phyloP scores from a whole-genome alignment of 2,888 invertebrate species.

The Melanchra persicariae region DNA sequence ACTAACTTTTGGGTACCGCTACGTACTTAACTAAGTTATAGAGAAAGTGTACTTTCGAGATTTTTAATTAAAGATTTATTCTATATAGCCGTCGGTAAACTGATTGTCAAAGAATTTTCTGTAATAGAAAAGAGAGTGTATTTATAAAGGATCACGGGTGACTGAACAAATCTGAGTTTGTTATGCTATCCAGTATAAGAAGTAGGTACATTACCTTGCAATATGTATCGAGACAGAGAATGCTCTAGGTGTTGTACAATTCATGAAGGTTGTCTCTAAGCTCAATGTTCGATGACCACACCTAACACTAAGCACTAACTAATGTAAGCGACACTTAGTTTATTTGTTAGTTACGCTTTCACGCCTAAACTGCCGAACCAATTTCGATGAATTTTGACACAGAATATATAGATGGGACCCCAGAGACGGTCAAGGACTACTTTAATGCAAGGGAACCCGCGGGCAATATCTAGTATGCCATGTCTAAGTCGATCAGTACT shows the following conservation, averaged over 20 bases:
- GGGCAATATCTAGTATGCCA: not conserved
- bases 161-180: not conserved
- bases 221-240: not conserved
- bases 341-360: no score
- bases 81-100: slow-evolving; percentile 4
- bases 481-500: not conserved
- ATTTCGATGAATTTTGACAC: no score
- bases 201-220: not conserved
- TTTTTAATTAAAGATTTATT: slow-evolving; percentile 1
- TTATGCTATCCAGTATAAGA: not conserved
- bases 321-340: no score
- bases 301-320: no score
- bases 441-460: no score
- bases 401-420: no score
- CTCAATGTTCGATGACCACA: not conserved
- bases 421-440: no score
- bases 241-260: no score
- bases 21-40: not conserved
- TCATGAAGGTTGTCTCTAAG: no score
- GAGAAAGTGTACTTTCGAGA: slow-evolving; percentile 13
- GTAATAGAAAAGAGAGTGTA: not conserved
- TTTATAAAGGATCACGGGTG: not conserved
- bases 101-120: not conserved
- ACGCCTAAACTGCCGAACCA: no score
- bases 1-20: not conserved